Evolutionary conservation across 2,113 vertebrate genomes (phyloP), one percentile per base, ranked within the genome.

Genomic region (Genyomyrus donnyi): DNA sequence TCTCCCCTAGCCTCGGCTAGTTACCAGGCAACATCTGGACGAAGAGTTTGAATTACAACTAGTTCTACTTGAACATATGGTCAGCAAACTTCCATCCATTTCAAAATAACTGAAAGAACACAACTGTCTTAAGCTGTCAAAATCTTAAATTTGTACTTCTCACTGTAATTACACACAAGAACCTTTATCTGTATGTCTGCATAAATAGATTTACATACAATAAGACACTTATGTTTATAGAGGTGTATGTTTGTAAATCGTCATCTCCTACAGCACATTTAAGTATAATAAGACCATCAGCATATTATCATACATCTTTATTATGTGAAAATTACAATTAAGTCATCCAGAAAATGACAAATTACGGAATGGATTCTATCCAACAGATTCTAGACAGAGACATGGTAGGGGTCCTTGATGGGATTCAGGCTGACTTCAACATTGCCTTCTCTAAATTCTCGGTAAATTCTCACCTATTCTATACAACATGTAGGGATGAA

Each of bases 201-300:
- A 74, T 70, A 87, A 46, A 86, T 52, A 90, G 49, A 53, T 90
- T 66, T 50, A 50, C 21, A 87, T 90, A 85, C 83, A 90, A 42
- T 86, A 90, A 90, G 89, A 86, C 89, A 87, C 84, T 90, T 90
- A 90, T 3, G 56, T 46, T 89, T 66, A 85, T 58, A 50, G 77
- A 53, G 74, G 84, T 48, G 45, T 90, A n/a, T 85, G 39, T 58
- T 46, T 77, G 84, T 35, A 45, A 85, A 31, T 35, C 19, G 11
- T 58, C 56, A 62, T 85, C 80, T 49, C 19, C 39, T 87, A 66
- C 56, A 70, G 27, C 87, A 66, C 50, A 87, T 27, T 42, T 49
- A 70, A 87, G 84, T 45, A 74, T 86, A 49, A 70, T 66, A 87
- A 85, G 53, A 49, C 46, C 50, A 70, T 66, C 39, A 85, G 35